Evolutionary conservation across 2,888 invertebrate species (phyloP).

Genomic region (Brachycybe producta): DNA sequence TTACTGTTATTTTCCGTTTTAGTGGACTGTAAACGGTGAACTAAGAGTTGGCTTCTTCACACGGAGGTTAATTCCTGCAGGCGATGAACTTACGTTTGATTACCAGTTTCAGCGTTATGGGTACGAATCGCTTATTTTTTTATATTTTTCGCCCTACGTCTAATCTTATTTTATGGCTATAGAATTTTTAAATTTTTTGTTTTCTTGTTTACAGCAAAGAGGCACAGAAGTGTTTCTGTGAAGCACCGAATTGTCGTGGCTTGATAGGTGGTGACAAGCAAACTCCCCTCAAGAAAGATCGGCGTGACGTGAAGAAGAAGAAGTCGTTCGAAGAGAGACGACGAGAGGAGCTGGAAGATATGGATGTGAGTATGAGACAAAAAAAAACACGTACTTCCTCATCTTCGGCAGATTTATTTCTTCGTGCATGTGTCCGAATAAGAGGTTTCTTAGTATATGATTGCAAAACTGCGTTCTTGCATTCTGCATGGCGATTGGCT

Average conservation of each 20-base stretch:
- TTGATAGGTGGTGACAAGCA: constrained; percentile 59
- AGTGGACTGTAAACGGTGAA: constrained; percentile 50
- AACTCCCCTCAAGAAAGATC: constrained; percentile 18
- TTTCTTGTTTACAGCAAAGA: constrained; percentile 52
- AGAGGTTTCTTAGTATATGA: too few relatives aligned
- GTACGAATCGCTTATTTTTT: constrained; percentile 38
- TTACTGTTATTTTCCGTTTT: constrained; percentile 20
- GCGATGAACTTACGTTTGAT: constrained; percentile 97
- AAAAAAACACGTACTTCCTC: too few relatives aligned
- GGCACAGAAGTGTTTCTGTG: constrained; percentile 92
- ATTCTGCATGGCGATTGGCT: too few relatives aligned
- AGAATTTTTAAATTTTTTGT: constrained; percentile 17
- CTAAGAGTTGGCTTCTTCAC: constrained; percentile 94
- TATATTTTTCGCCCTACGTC: neutral
- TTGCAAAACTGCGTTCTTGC: too few relatives aligned
- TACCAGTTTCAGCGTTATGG: constrained; percentile 96
- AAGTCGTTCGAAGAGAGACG: constrained; percentile 21
- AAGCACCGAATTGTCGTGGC: constrained; percentile 74
- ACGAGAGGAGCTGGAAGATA: constrained; percentile 47
- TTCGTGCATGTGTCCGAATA: too few relatives aligned
- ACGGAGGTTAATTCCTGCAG: constrained; percentile 59
- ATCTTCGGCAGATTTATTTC: too few relatives aligned
- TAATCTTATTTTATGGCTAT: neutral
- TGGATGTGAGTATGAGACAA: constrained; percentile 44
- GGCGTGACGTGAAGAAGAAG: constrained; percentile 22